Evolutionary conservation across 2,888 invertebrate species (phyloP).

Genomic region (Ophion ellenae): DNA sequence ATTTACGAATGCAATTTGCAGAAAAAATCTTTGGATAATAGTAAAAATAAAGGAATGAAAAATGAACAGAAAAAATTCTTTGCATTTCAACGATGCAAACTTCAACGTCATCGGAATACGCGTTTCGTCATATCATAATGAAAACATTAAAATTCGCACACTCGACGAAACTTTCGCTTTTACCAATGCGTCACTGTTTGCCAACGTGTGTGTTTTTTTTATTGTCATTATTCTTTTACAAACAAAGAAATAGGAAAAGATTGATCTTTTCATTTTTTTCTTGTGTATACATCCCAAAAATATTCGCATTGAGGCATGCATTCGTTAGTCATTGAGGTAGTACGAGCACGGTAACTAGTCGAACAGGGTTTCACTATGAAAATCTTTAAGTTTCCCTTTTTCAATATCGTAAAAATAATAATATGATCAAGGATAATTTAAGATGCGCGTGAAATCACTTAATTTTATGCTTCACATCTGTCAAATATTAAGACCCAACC

Average conservation of each 20-base stretch:
- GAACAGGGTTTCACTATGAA: neutral
- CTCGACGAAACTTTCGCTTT: conserved; percentile 1
- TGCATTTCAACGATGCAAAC: too few relatives aligned
- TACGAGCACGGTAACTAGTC: neutral
- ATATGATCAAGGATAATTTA: neutral
- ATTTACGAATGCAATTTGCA: too few relatives aligned
- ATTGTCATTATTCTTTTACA: neutral
- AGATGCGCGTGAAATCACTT: neutral
- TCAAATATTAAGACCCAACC: neutral
- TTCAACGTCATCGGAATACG: too few relatives aligned
- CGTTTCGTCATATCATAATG: neutral
- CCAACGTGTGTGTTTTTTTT: neutral
- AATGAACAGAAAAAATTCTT: too few relatives aligned
- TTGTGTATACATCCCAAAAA: neutral
- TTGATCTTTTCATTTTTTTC: neutral
- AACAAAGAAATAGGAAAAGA: neutral
- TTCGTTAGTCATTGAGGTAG: neutral
- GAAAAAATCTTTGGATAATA: too few relatives aligned
- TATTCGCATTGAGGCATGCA: neutral
- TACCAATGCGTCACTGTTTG: neutral
- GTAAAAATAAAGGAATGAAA: too few relatives aligned
- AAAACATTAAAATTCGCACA: conserved; percentile 17
- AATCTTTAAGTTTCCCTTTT: neutral
- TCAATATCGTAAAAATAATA: neutral
- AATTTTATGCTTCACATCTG: too few relatives aligned